Conservation (phyloP, 2,113 vertebrate genomes). For the Istiophorus platypterus region DNA sequence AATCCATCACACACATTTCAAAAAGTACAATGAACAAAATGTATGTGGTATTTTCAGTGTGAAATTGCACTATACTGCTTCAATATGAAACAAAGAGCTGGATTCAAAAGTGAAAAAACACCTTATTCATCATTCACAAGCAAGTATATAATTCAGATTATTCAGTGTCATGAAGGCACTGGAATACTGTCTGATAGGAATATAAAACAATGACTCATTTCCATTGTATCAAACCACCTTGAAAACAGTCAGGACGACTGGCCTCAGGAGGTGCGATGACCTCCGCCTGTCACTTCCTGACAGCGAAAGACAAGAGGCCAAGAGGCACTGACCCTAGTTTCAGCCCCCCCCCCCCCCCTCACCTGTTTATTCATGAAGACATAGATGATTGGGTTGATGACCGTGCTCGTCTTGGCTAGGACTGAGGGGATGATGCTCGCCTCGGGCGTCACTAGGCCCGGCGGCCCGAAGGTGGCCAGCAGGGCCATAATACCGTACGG, state of each 20-base stretch:
- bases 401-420: constrained; percentile 86
- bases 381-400: constrained; percentile 87
- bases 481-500: constrained; percentile 85
- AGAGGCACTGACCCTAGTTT: constrained; percentile 11
- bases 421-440: constrained; percentile 86
- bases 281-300: constrained; percentile 11
- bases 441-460: constrained; percentile 78
- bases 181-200: neutral
- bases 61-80: neutral
- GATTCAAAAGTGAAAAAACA: constrained; percentile 21
- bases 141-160: constrained; percentile 10
- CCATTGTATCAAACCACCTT: constrained; percentile 19
- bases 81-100: neutral
- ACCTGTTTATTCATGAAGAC: constrained; percentile 89
- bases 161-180: constrained; percentile 29
- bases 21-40: neutral
- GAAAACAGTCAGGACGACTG: constrained; percentile 6
- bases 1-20: neutral
- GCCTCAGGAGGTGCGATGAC: constrained; percentile 4
- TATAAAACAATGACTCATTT: constrained; percentile 31
- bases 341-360: constrained; percentile 11
- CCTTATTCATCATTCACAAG: constrained; percentile 4
- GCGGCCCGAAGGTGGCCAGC: constrained; percentile 81
- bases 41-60: neutral
- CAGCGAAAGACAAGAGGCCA: constrained; percentile 33